Base-by-base conservation (phyloP, 2,113 vertebrate species). In the Chrysochloris asiatica region DNA sequence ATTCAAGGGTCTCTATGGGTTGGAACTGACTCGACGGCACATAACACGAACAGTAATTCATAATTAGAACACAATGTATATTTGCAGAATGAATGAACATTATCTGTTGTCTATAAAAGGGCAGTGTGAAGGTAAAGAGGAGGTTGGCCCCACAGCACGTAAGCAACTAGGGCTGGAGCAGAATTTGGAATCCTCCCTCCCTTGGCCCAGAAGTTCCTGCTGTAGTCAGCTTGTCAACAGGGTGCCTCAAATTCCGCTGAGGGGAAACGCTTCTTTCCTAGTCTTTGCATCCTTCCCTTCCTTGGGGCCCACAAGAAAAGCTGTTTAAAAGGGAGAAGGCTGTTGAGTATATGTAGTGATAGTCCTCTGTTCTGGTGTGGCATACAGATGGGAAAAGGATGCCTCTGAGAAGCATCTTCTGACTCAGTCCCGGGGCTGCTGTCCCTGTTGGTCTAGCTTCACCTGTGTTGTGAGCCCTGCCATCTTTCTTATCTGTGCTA, bases 131-230 rank as follows among this genome's bases (percentile, higher is more conserved):
- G 30, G 67, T 56, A 8, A 24, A 50, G 75, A 77, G 38, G 12
- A 8, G 8, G n/a, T 56, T 52, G n/a, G 56, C 33, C 81, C 61
- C 4, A 0, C n/a, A n/a, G 50, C 11, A 8, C 1, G 2, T 0
- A 8, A 19, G 16, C 4, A n/a, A n/a, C n/a, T 50, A 17, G 43
- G 52, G 41, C 10, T 16, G 13, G 54, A n/a, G 24, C 6, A 4
- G 73, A 59, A 43, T 2, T 26, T 17, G 56, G 71, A 36, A 10
- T 48, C 50, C 3, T 24, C 11, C 47, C 61, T 36, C 11, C 47
- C 61, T 36, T 1, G 3, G 28, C 47, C 76, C 36, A 8, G 3
- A 0, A 50, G 30, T 38, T 76, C 17, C 71, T n/a, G n/a, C 47
- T 28, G 28, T 24, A 24, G 56, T 21, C 59, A 52, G 6, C 50